Percentiles rank a stretch among this genome's conserved stretches.
Conservation (phyloP, 2,797 vertebrate genomes). For the Triplophysa yarkandensis region DNA sequence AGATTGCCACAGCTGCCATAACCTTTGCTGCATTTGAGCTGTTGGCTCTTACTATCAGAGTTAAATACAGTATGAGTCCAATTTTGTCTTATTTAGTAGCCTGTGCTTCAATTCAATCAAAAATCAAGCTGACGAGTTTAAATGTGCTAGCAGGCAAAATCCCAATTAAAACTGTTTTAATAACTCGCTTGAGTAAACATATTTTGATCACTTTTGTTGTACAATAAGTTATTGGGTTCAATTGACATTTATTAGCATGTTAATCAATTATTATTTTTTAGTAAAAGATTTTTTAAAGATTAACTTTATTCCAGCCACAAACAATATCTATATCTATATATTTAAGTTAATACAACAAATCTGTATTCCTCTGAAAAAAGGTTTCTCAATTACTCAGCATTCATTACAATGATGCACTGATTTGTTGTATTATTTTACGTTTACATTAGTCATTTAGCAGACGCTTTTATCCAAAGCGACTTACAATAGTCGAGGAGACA, state of each 20-base stretch:
- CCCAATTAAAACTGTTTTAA: background rate
- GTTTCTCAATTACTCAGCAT: too few relatives aligned
- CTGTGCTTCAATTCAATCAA: conserved; percentile 17
- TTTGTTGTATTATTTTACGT: too few relatives aligned
- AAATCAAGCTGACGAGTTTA: background rate
- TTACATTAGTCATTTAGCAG: too few relatives aligned
- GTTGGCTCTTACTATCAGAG: background rate
- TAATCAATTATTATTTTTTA: conserved; percentile 8
- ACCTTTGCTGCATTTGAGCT: background rate
- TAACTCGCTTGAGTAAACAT: conserved; percentile 8
- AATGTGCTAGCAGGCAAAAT: conserved; percentile 15
- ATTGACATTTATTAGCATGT: background rate
- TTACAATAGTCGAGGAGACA: too few relatives aligned
- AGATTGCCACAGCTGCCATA: conserved; percentile 39
- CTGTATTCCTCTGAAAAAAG: too few relatives aligned
- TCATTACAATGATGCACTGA: too few relatives aligned
- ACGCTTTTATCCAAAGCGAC: too few relatives aligned
- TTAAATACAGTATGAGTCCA: background rate
- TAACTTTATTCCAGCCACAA: background rate
- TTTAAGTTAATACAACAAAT: too few relatives aligned
- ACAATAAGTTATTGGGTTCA: background rate
- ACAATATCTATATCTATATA: too few relatives aligned
- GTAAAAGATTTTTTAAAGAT: conserved; percentile 15
- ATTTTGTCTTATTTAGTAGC: conserved; percentile 8
- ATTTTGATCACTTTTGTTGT: conserved; percentile 1